Base-by-base conservation (phyloP, 2,113 vertebrate species). In the Monarcha castaneiventris region DNA sequence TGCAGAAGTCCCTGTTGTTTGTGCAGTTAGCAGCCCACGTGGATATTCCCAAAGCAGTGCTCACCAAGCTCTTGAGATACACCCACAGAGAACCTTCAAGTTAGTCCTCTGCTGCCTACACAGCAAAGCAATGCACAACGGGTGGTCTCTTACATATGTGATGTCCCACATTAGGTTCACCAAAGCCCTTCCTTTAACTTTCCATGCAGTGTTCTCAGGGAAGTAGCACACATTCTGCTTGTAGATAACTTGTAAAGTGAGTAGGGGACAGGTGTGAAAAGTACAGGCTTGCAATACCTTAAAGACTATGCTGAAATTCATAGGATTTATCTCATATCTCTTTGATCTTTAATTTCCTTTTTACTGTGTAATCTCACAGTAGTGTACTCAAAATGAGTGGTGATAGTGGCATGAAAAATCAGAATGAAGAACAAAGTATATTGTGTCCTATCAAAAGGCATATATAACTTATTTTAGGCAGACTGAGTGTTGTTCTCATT, bases 311-410 rank as follows among this genome's bases (percentile, higher is more conserved):
- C 43, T 84, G 82, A 83, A 95, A 72, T 67, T 74, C 25, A 14
- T 16, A 63, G 18, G 46, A 67, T 84, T 90, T 84, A 4, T 87
- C 13, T 81, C n/a, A 13, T 54, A 64, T 82, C 37, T 90, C 83
- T 82, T 94, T 89, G 41, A 87, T 91, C 73, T 84, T 91, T 89
- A 66, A 75, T 91, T 87, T 94, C 84, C 7, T 1, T 79, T 79
- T 84, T 35, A 26, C 52, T 81, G 17, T 2, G 7, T 72, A 59
- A 64, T 91, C 68, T 91, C 84, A 77, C 14, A 64, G 35, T 13
- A 32, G 3, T 26, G 17, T 48, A 48, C 44, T 93, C 71, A 73
- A 64, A 85, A 78, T 13, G 4, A 87, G 44, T 62, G 26, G 10
- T 41, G 26, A n/a, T 23, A 32, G 37, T 74, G 46, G 8, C 41